Conservation (phyloP, 2,113 vertebrate species). For the Alouatta palliata region DNA sequence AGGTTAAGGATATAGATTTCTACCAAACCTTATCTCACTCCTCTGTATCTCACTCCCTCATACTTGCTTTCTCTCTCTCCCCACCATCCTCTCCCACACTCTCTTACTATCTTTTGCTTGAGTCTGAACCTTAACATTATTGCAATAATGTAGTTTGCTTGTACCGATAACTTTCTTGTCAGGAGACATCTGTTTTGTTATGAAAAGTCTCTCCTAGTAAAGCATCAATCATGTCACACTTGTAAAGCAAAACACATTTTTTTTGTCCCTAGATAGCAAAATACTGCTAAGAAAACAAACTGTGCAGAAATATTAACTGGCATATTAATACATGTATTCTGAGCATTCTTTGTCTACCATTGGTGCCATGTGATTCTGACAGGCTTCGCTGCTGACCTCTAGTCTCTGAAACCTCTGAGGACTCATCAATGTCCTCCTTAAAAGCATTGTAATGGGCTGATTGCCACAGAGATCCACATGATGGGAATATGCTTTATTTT, state of each 20-base stretch:
- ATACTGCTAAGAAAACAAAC: constrained; percentile 74
- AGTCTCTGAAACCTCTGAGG: constrained; percentile 43
- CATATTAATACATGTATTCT: constrained; percentile 9
- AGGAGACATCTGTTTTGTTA: constrained; percentile 73
- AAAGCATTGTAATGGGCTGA: neutral
- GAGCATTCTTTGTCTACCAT: neutral
- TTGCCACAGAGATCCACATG: neutral
- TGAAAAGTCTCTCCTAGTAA: constrained; percentile 65
- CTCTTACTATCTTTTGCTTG: constrained; percentile 33
- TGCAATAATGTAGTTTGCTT: constrained; percentile 66
- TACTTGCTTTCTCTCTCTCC: neutral
- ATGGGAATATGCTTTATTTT: neutral
- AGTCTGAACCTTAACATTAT: constrained; percentile 48
- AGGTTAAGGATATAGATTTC: neutral
- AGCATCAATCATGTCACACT: constrained; percentile 74
- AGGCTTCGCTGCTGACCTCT: constrained; percentile 1
- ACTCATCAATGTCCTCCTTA: constrained; percentile 4
- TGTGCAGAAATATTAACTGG: constrained; percentile 63
- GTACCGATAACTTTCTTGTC: constrained; percentile 74
- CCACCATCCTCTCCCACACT: neutral
- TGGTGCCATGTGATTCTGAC: constrained; percentile 53
- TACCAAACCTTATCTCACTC: neutral
- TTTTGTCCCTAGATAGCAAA: constrained; percentile 65
- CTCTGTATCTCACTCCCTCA: neutral
- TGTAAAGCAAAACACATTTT: constrained; percentile 65